Evolutionary conservation across 1,140 invertebrate species (phyloP), one percentile per base, ranked within the genome.

Genomic region (Reticulitermes speratus): DNA sequence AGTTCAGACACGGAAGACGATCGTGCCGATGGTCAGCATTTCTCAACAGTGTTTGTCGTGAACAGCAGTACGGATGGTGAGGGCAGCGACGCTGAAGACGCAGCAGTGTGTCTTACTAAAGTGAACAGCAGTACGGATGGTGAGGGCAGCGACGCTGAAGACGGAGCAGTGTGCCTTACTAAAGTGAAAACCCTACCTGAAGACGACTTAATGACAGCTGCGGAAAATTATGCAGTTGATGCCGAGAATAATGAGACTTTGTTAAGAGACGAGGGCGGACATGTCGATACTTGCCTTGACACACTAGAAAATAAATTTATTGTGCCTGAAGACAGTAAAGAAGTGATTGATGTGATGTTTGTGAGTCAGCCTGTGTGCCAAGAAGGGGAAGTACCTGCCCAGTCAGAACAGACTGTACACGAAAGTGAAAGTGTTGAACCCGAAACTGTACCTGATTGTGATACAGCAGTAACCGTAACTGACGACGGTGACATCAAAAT

Each of bases 21-120:
- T 12, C 94, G 94, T 32, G 92, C 92, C n/a, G 94, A 94, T 23
- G 92, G 94, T 0, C 93, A 94, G 23, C 92, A 93, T 32, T 96
- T 96, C 89, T 95, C 95, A 0, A 92, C 94, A 30, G 95, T 96
- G 0, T 96, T 96, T 88, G 93, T 96, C 0, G 95, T 96, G 2
- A 96, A 96, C 88, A 93, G 94, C 12, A 45, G 30, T 14, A 75
- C 25, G n/a, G 65, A 75, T 23, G 81, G 16, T 23, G 30, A 92
- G 89, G 92, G 93, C 83, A 92, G 93, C 82, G 48, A 82, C 16
- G 30, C 44, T 7, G 85, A 75, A 82, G 32, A 81, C 5, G n/a
- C 16, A n/a, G 3, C 52, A 21, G 65, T 75, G 65, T 55, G 52
- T 19, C 52, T 55, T 55, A n/a, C n/a, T n/a, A n/a, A n/a, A n/a